Evolutionary conservation across 2,797 vertebrate species (phyloP).

Genomic region (Aeoliscus strigatus): DNA sequence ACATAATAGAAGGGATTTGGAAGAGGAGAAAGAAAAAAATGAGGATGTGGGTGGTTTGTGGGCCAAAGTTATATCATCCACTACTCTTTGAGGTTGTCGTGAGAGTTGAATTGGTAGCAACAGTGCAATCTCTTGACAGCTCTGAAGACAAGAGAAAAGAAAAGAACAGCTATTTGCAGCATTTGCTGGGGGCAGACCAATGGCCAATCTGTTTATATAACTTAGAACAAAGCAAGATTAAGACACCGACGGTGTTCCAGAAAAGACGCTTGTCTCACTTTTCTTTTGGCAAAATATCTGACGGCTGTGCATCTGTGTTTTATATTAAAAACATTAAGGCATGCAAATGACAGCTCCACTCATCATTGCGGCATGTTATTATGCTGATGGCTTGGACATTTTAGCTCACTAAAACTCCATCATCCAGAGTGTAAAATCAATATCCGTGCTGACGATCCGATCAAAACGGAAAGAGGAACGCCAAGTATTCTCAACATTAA

Average conservation of each 20-base stretch:
- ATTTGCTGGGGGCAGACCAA: conserved; percentile 37
- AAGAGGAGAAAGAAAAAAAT: conserved; percentile 29
- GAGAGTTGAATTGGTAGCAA: conserved; percentile 43
- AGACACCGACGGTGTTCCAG: conserved; percentile 11
- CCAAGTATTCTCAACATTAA: conserved; percentile 58
- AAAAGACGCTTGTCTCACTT: conserved; percentile 6
- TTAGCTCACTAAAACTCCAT: conserved; percentile 48
- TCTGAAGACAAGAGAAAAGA: conserved; percentile 26
- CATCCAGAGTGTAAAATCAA: conserved; percentile 64
- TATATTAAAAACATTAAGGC: conserved; percentile 19
- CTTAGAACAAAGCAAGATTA: conserved; percentile 31
- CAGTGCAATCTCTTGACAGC: conserved; percentile 34
- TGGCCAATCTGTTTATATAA: conserved; percentile 44
- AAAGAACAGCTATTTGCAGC: conserved; percentile 37
- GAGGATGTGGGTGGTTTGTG: conserved; percentile 35
- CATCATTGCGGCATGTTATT: conserved; percentile 21
- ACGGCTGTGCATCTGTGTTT: conserved; percentile 3
- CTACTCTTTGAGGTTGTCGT: conserved; percentile 29
- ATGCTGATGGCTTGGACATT: conserved; percentile 24
- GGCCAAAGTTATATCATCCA: conserved; percentile 35
- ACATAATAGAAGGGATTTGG: conserved; percentile 41
- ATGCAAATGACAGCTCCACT: conserved; percentile 21
- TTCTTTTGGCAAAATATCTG: conserved; percentile 12
- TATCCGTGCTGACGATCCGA: conserved; percentile 61
- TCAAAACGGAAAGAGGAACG: conserved; percentile 34